A percentile compares a stretch with the other conserved stretches of the same genome.
Conservation (phyloP, 2,888 invertebrate species). For the Seira musarum region DNA sequence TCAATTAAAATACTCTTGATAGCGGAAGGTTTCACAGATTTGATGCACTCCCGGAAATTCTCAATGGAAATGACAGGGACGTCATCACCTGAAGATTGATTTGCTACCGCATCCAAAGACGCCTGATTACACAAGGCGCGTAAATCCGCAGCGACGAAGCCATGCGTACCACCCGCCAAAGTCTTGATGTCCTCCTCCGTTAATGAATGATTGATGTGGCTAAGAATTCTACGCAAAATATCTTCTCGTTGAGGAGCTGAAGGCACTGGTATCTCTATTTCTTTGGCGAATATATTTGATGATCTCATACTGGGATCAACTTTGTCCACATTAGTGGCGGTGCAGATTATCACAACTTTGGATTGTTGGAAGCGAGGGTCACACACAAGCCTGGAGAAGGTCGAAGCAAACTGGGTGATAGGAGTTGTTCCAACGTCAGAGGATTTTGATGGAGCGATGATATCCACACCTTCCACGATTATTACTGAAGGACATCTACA, state of each 20-base stretch:
- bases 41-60: conserved; percentile 80
- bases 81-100: not conserved
- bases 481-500: conserved; percentile 82
- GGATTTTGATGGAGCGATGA: conserved; percentile 80
- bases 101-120: conserved; percentile 76
- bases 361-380: conserved; percentile 46
- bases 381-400: conserved; percentile 50
- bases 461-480: conserved; percentile 89
- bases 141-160: conserved; percentile 92
- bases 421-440: conserved; percentile 71
- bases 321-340: conserved; percentile 83
- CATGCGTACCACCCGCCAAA: conserved; percentile 85
- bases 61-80: conserved; percentile 71
- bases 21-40: conserved; percentile 86
- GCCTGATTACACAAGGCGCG: conserved; percentile 84
- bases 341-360: conserved; percentile 82
- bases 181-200: conserved; percentile 75
- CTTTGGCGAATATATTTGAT: conserved; percentile 84
- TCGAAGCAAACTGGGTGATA: conserved; percentile 72
- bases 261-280: conserved; percentile 86
- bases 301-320: conserved; percentile 84
- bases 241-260: conserved; percentile 78
- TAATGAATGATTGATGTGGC: conserved; percentile 76
- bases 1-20: conserved; percentile 92
- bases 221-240: conserved; percentile 80